Evolutionary conservation across 2,797 vertebrate species (phyloP).

Genomic region (Leptatherina wallacei): DNA sequence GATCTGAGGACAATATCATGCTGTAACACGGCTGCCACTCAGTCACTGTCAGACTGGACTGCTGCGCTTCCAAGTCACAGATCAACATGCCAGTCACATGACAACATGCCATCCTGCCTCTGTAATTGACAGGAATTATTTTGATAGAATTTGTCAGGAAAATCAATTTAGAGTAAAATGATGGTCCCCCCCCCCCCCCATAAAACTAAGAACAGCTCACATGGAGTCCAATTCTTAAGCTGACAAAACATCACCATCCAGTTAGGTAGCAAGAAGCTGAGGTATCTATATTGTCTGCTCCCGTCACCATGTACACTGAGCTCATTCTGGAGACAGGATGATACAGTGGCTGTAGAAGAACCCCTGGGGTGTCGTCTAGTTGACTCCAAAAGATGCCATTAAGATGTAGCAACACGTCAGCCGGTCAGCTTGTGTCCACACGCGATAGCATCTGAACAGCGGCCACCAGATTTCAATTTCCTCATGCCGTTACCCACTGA

Average conservation of each 20-base stretch:
- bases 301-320: slow-evolving; percentile 37
- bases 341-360: slow-evolving; percentile 32
- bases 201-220: slow-evolving; percentile 10
- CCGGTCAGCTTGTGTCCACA: slow-evolving; percentile 48
- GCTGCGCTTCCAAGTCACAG: slow-evolving; percentile 23
- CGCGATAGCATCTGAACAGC: slow-evolving; percentile 38
- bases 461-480: slow-evolving; percentile 58
- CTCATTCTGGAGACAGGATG: slow-evolving; percentile 33
- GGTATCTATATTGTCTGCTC: slow-evolving; percentile 19
- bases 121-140: slow-evolving; percentile 2
- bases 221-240: neutral
- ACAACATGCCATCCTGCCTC: slow-evolving; percentile 19
- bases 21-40: slow-evolving; percentile 29
- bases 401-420: slow-evolving; percentile 53
- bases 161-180: neutral
- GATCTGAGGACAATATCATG: slow-evolving; percentile 20
- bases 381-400: slow-evolving; percentile 42
- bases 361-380: slow-evolving; percentile 46
- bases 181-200: neutral
- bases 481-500: slow-evolving; percentile 30
- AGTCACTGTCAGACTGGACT: slow-evolving; percentile 28
- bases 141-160: neutral
- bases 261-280: neutral
- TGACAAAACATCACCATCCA: neutral
- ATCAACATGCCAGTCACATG: slow-evolving; percentile 9